A percentile compares a stretch with the other conserved stretches of the same genome.
Evolutionary conservation across 1,140 invertebrate species (phyloP).

Genomic region (Lepidurus packardi): DNA sequence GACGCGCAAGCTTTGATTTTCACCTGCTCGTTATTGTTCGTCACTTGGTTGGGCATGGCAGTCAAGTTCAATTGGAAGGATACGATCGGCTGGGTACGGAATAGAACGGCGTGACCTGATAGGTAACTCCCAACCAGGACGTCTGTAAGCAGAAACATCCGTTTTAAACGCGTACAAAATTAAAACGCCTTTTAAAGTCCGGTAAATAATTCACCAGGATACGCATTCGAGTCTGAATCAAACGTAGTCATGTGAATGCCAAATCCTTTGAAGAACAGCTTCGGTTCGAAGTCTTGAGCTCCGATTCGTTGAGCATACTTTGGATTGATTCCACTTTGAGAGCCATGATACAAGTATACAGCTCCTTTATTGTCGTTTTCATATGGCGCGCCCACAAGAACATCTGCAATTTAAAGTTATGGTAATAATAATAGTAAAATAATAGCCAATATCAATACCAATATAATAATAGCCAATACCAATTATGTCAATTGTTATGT

Average conservation of each 20-base stretch:
- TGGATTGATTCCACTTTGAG: slow-evolving; percentile 30
- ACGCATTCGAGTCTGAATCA: slow-evolving; percentile 46
- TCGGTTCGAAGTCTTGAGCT: slow-evolving; percentile 30
- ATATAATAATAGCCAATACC: too few species aligned
- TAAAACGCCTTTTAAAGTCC: background rate
- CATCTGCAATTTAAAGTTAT: slow-evolving; percentile 41
- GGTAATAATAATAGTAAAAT: too few species aligned
- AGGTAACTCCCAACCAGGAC: slow-evolving; percentile 25
- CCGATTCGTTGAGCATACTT: slow-evolving; percentile 35
- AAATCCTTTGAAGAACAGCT: slow-evolving; percentile 40
- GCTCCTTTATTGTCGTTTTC: slow-evolving; percentile 46
- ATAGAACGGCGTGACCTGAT: slow-evolving; percentile 24
- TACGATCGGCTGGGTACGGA: background rate
- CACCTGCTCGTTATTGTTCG: background rate
- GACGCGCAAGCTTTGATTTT: background rate
- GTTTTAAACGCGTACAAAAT: background rate
- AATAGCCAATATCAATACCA: too few species aligned
- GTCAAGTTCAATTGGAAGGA: slow-evolving; percentile 22
- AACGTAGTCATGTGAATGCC: slow-evolving; percentile 41
- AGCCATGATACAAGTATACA: slow-evolving; percentile 53
- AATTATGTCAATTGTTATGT: too few species aligned
- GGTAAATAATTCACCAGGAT: slow-evolving; percentile 42
- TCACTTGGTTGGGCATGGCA: background rate
- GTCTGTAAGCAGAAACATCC: slow-evolving; percentile 34
- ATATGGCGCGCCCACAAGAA: slow-evolving; percentile 53